Base-by-base conservation (phyloP, 2,888 invertebrate genomes). In the Nysson spinosus region DNA sequence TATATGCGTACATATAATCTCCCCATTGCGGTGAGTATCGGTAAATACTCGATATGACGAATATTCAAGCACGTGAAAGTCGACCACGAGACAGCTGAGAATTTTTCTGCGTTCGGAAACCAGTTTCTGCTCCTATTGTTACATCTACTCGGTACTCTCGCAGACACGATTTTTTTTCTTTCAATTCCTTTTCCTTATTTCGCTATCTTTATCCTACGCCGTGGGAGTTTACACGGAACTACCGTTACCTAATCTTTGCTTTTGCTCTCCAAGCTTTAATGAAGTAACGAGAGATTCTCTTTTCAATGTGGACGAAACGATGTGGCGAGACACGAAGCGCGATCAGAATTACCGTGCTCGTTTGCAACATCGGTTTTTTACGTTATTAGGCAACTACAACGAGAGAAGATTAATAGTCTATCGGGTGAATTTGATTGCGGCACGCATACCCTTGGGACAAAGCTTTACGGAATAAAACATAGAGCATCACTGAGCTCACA, bases 91-190 rank as follows among this genome's bases (percentile, higher is more conserved):
- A 60, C 44, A 42, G 47, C 42, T 35, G 26, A 28, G 24, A 30
- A 63, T 74, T 74, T 74, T 74, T 74, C 30, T 40, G 12, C 55
- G 16, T 24, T 20, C 46, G 22, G 55, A 60, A 74, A 74, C 73
- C 70, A 67, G 73, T 74, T 73, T 60, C 75, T 46, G 56, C 46
- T 57, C 50, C 71, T 68, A 74, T 74, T 74, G 73, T 72, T 72
- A 51, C 51, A 46, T 37, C 42, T 11, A 40, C 40, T 34, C 34
- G 39, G 37, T 30, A 16, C 54, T 51, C 35, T 50, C 54, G 34
- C 37, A n/a, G 46, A 32, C 43, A 51, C 43, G 39, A 62, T 65
- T 44, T 42, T n/a, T n/a, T n/a, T 63, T 63, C 44, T 49, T 64
- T 20, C 16, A 35, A 39, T 26, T 46, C 4, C 28, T 16, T 39